Base-by-base conservation (phyloP, 2,797 vertebrate species). In the Sebastes taczanowskii region DNA sequence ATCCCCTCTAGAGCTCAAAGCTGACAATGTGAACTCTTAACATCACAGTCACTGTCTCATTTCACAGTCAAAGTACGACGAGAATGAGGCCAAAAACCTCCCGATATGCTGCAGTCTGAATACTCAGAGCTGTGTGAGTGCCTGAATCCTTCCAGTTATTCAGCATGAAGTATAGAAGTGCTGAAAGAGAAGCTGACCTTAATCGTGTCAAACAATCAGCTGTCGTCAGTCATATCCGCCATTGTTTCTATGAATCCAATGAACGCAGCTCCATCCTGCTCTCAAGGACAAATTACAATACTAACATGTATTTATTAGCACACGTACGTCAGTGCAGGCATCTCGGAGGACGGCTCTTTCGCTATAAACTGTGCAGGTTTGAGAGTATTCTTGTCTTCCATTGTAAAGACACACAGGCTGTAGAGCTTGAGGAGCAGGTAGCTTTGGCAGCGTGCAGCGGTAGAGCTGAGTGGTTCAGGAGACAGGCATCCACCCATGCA, bases 11-110 rank as follows among this genome's bases (percentile, higher is more conserved):
- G 79, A 7, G n/a, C 68, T 84, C 74, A 74, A 74, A 83, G 82
- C 82, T 75, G 83, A 81, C 87, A 88, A 81, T 69, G 80, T 89
- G 85, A 88, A 90, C 89, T 86, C 71, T 77, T 81, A 84, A 84
- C 86, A 88, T 86, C 78, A 81, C 77, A 82, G 84, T 32, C 67
- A 72, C 80, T 66, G 80, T 91, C 80, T 90, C 74, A 85, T 87
- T 92, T 86, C 83, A 70, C 83, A 89, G 75, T 79, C 71, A 81
- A 80, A 85, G 81, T 73, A 68, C 5, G 8, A 80, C 20, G 58
- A 73, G 34, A 82, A 89, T 46, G 66, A 62, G 66, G 55, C 70
- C 64, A 75, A 67, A 86, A 74, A 61, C 30, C 74, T 85, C 69
- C 53, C 30, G 67, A 77, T 71, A 55, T 38, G 49, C 64, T 68